Conservation (phyloP, 2,113 vertebrate genomes). For the Festucalex cinctus region DNA sequence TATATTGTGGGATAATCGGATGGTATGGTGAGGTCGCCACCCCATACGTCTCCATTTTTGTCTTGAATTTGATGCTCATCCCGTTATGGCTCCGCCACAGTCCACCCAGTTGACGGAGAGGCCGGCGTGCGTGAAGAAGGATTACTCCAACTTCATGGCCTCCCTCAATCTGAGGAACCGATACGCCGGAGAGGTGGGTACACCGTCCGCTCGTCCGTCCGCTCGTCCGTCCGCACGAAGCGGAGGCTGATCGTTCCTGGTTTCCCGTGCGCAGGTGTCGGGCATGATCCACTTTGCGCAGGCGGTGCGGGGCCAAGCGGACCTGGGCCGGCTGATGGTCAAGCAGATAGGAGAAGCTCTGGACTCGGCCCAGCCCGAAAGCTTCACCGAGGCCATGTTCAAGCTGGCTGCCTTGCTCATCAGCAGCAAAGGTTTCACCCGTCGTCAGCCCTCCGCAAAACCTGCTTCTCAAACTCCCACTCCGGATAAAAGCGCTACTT, state of each 20-base stretch:
- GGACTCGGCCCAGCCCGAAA: constrained; percentile 74
- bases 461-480: not conserved
- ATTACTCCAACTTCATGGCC: constrained; percentile 99
- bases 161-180: constrained; percentile 97
- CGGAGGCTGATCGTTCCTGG: not conserved
- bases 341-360: constrained; percentile 84
- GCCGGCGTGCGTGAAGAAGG: constrained; percentile 94
- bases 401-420: constrained; percentile 94
- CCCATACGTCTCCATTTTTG: too few relatives aligned
- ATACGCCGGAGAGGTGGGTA: constrained; percentile 88
- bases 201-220: not conserved
- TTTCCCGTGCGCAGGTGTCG: constrained; percentile 76
- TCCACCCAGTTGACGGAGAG: constrained; percentile 92
- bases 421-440: constrained; percentile 83
- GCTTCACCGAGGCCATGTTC: constrained; percentile 95
- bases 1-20: too few relatives aligned
- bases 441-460: not conserved
- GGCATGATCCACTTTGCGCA: constrained; percentile 94
- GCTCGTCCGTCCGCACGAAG: too few relatives aligned
- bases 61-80: too few relatives aligned
- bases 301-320: constrained; percentile 81
- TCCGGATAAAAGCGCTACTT: not conserved
- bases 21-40: too few relatives aligned
- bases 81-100: too few relatives aligned
- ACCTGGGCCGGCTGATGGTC: constrained; percentile 89